Evolutionary conservation across 2,888 invertebrate species (phyloP), one percentile per base, ranked within the genome.

Genomic region (Adineta ricciae): DNA sequence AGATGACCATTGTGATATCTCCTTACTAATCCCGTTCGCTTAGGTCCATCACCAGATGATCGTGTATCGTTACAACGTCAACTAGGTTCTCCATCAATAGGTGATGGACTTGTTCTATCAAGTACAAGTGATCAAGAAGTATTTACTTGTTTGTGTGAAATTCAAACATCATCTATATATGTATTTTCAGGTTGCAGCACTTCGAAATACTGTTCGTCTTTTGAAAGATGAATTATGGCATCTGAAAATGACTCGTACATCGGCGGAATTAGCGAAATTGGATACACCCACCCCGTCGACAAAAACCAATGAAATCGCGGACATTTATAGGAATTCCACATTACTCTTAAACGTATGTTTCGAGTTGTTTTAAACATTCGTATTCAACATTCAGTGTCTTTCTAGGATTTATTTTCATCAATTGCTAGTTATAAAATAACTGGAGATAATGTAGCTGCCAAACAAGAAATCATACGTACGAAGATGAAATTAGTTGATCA

Each of bases 201-300:
- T 78, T 41, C 78, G 78, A n/a, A 78, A 41, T 78, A 78, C 78
- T 41, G 41, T 78, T 78, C 38, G 41, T 24, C 24, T n/a, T 41
- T 41, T 78, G 24, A 78, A 78, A 41, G 78, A 78, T 41, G 78
- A 78, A 78, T 41, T 78, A 78, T 78, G 78, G 78, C 78, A 78
- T 41, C 2, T 78, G 11, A 78, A 78, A 32, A 78, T 24, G 41
- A 78, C 1, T 78, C 38, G 41, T 24, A 4, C 24, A 24, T 41
- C 41, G n/a, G 0, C 21, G 2, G 78, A 78, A 41, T 78, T 78
- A 8, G 8, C 78, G 24, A 78, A 78, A 78, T n/a, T 78, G 5
- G 64, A 64, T 19, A 41, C 11, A 41, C 78, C 78, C 24, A 14
- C 19, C 38, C 9, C 41, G 14, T 7, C 78, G 24, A n/a, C 24